Evolutionary conservation across 2,113 vertebrate species (phyloP), one percentile per base, ranked within the genome.

Genomic region (Apeltes quadracus): DNA sequence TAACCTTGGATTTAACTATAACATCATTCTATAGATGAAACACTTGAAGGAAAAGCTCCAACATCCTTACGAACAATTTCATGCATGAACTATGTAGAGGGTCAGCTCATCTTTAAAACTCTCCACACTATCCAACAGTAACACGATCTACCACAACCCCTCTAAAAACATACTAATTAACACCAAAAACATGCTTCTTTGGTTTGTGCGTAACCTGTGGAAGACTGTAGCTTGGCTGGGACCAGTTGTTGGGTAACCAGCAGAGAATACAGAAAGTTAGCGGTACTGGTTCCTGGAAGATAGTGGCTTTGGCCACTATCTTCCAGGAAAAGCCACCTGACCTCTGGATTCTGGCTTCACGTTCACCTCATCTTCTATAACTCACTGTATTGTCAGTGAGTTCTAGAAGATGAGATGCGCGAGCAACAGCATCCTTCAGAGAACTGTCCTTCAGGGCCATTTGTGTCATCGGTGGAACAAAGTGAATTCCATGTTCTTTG

Each of bases 41-140:
- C 38, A 62, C 12, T 29, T n/a, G 20, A 20, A 62, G 25, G 25
- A n/a, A 44, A 62, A 61, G 22, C 13, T 59, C n/a, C 57, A 59
- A 14, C 2, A 27, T 61, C 2, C 29, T 7, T 18, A 4, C 11
- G 4, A 15, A 50, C 12, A 29, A 7, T 29, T 64, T 32, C 22
- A 6, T 22, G 44, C 27, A 13, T 13, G 4, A 46, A 41, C 23
- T 61, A 41, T 41, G 9, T 32, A 20, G 16, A 16, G 38, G 12
- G 36, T 63, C 46, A 63, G 5, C 41, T 62, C 43, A 41, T 23
- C 8, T 25, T 27, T 23, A 23, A 22, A 59, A 23, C 57, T 59
- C 34, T 59, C 7, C 1, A 41, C 20, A 39, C 32, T n/a, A 6
- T 18, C 25, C 22, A 13, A 51, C n/a, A 23, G 1, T 14, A 12